Evolutionary conservation across 2,797 vertebrate species (phyloP).

Genomic region (Petrocephalus sullivani): DNA sequence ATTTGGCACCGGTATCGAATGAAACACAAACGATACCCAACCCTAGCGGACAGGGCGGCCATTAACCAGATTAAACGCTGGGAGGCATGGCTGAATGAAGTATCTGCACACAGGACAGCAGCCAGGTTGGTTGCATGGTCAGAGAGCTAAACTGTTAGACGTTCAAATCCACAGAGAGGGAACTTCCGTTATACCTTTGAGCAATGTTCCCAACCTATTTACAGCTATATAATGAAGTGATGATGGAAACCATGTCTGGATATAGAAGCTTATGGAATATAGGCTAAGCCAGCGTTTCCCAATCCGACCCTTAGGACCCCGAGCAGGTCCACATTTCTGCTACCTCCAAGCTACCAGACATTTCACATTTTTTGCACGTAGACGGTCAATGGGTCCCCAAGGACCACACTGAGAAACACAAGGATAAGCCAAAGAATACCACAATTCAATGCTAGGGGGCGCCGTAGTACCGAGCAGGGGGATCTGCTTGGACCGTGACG

Average conservation of each 20-base stretch:
- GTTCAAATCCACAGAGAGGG: neutral
- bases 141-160: neutral
- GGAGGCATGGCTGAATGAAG: neutral
- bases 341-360: too few species aligned
- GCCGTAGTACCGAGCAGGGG: slow-evolving; percentile 46
- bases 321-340: too few species aligned
- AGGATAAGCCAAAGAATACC: neutral
- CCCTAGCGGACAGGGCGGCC: neutral
- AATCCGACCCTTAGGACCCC: too few species aligned
- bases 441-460: neutral
- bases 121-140: neutral
- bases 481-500: slow-evolving; percentile 51
- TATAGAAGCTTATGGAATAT: neutral
- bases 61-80: neutral
- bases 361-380: too few species aligned
- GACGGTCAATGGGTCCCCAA: too few species aligned
- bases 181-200: neutral
- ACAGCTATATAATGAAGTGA: too few species aligned
- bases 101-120: neutral
- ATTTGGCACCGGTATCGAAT: too few species aligned
- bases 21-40: too few species aligned
- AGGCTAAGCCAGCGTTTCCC: neutral
- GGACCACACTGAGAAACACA: neutral
- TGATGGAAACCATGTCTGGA: neutral
- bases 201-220: neutral